A percentile compares a stretch with the other conserved stretches of the same genome.
phyloP scores from a whole-genome alignment of 64 coral and sea anemone species.

The Anthopleura sola region DNA sequence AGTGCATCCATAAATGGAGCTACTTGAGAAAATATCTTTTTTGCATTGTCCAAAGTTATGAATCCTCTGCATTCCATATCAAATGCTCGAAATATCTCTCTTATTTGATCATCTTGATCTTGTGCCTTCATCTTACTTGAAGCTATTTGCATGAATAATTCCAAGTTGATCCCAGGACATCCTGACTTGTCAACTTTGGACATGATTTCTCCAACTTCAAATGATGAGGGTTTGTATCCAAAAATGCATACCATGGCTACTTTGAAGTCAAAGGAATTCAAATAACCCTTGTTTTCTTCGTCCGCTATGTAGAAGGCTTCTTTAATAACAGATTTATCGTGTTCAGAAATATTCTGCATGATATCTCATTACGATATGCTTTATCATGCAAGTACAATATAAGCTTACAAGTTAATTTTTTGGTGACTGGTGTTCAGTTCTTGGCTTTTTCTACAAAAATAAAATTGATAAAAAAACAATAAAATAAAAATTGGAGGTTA shows the following conservation, averaged over 20 bases:
- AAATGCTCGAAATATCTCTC: slow-evolving; percentile 95
- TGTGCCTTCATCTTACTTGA: slow-evolving; percentile 67
- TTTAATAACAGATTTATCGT: not conserved
- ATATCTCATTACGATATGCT: not conserved
- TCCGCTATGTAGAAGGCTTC: slow-evolving; percentile 78
- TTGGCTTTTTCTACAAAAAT: too few relatives aligned
- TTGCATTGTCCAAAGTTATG: slow-evolving; percentile 76
- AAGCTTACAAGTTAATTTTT: too few relatives aligned
- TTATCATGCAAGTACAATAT: not conserved
- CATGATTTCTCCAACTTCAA: slow-evolving; percentile 75
- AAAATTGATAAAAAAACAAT: too few relatives aligned
- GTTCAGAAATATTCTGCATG: not conserved
- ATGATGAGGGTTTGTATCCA: slow-evolving; percentile 90
- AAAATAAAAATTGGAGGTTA: too few relatives aligned
- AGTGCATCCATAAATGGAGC: slow-evolving; percentile 76
- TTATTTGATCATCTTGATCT: slow-evolving; percentile 80
- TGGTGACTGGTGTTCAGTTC: too few relatives aligned
- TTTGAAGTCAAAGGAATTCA: slow-evolving; percentile 79
- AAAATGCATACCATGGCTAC: slow-evolving; percentile 85
- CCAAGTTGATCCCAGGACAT: slow-evolving; percentile 38
- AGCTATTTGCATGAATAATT: slow-evolving; percentile 61
- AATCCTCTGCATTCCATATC: slow-evolving; percentile 81
- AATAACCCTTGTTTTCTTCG: slow-evolving; percentile 65
- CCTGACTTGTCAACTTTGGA: not conserved
- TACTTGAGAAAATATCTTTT: slow-evolving; percentile 57